These are phyloP conservation scores for Nematolebias whitei DNA, from an alignment of 2,113 vertebrate genomes.

Conservation along the genomic window DNA sequence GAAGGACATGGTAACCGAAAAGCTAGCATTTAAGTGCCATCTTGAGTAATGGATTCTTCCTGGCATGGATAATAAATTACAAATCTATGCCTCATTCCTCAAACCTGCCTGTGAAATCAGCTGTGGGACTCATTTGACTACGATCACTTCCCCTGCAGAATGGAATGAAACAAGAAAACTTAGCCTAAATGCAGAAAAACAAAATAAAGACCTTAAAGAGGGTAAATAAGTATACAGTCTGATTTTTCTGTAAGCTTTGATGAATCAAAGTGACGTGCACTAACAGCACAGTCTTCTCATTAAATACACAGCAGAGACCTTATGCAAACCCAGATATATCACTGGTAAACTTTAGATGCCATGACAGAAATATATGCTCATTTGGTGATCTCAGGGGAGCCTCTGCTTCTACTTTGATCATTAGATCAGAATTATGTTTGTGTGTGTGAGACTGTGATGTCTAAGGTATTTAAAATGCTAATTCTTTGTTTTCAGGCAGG, in stretches of 20 bases:
- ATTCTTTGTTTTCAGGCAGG: not conserved
- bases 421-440: conserved; percentile 19
- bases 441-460: not conserved
- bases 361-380: conserved; percentile 59
- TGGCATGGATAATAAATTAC: not conserved
- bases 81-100: conserved; percentile 4
- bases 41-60: conserved; percentile 25
- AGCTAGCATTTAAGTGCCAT: not conserved
- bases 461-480: not conserved
- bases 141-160: not conserved
- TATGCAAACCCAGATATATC: conserved; percentile 49
- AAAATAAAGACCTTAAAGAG: no score
- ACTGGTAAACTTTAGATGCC: conserved; percentile 46
- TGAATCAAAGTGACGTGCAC: conserved; percentile 33
- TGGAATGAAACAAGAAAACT: not conserved
- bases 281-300: conserved; percentile 35
- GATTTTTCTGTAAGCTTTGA: conserved; percentile 8
- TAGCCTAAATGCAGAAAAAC: not conserved
- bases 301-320: conserved; percentile 37
- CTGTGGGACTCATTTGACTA: not conserved
- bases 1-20: not conserved
- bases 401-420: conserved; percentile 26
- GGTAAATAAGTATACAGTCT: not conserved
- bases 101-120: conserved; percentile 15
- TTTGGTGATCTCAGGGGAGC: conserved; percentile 33